Conservation (phyloP, 2,888 invertebrate species). For the Exocentrus adspersus region DNA sequence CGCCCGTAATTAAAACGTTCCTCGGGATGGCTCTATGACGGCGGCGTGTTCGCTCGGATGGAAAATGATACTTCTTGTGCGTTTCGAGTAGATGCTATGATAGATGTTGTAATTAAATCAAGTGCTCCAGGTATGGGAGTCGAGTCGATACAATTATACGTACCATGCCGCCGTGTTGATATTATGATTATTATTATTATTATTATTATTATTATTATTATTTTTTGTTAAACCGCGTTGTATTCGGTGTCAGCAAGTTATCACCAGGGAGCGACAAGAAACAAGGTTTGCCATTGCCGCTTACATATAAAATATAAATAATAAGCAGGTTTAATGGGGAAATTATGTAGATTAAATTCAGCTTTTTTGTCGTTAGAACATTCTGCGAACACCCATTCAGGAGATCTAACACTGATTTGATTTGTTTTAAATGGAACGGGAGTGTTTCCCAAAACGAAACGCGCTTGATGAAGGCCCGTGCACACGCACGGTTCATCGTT, state of each 20-base stretch:
- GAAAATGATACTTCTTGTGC: background rate
- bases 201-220: background rate
- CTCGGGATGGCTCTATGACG: background rate
- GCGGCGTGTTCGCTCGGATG: background rate
- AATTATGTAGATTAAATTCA: background rate
- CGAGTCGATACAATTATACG: too few species aligned
- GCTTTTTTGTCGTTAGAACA: background rate
- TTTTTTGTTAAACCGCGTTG: background rate
- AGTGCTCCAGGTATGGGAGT: background rate
- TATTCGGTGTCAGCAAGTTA: background rate
- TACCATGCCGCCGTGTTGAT: too few species aligned
- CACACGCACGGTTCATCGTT: background rate
- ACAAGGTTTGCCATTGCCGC: background rate
- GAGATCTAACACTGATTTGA: too few species aligned
- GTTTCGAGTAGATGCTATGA: background rate
- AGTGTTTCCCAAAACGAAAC: too few species aligned
- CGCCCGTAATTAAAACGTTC: slow-evolving; percentile 19
- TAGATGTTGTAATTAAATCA: background rate
- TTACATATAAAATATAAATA: too few species aligned
- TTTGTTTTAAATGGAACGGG: too few species aligned
- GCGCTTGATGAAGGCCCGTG: background rate
- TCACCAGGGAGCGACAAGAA: background rate
- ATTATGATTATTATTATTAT: too few species aligned
- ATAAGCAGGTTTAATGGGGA: background rate
- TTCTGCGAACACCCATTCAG: too few species aligned